Evolutionary conservation across 2,888 invertebrate genomes (phyloP), one percentile per base, ranked within the genome.

Genomic region (Lottia scabra): DNA sequence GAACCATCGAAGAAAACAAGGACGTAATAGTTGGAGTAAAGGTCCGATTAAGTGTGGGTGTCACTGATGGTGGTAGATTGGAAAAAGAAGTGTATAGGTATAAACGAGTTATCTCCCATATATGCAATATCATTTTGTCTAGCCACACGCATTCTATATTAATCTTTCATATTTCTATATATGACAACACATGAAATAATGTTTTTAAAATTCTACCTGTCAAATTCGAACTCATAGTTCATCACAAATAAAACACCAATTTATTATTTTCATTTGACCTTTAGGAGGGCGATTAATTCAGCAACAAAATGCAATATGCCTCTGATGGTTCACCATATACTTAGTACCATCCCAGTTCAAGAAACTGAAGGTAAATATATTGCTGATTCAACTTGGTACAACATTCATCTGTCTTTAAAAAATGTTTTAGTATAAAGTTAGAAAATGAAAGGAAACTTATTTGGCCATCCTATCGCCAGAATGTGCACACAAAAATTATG

Each of bases 1-100:
- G 75, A 27, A 81, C 81, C 68, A 78, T 86, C 15, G 71, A 76
- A 38, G 71, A 78, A 6, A 85, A 86, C 74, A 79, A 78, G 64
- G 84, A 86, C 72, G 78, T 84, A 63, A 81, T 85, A 19, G 83
- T 86, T 0, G 87, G 87, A 38, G 83, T 87, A 66, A 87, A 87
- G 76, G 80, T 87, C 63, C 77, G 87, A 4, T 75, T 87, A 19
- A 74, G 81, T 27, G 46, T 74, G 8, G 76, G 68, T 12, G 80
- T 86, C 8, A 78, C 84, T 43, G 77, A 81, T 62, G 67, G 80
- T 6, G 87, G 87, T 2, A 71, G 76, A 38, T 78, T 81, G 26
- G 87, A 87, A 68, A 77, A 79, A 44, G 87, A 86, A 48, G 84
- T 81, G 0, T 85, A 78, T 73, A 81, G 85, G 87, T 86, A 70